These are phyloP conservation scores for Acropternis orthonyx DNA, from an alignment of 2,797 vertebrate species.

Conservation along the genomic window DNA sequence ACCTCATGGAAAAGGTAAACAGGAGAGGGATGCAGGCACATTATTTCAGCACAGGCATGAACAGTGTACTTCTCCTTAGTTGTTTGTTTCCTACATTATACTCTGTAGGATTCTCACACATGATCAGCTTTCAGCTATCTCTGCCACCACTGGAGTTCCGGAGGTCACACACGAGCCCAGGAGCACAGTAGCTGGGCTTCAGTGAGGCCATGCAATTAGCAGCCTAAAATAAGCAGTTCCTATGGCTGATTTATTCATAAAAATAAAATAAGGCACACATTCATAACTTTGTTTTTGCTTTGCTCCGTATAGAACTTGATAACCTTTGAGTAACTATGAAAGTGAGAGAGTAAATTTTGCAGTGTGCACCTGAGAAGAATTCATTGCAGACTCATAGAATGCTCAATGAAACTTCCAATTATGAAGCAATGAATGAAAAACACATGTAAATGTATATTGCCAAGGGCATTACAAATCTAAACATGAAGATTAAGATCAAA, in stretches of 20 bases:
- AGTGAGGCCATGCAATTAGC: neutral
- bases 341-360: neutral
- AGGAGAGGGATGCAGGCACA: neutral
- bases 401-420: constrained; percentile 36
- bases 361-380: neutral
- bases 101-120: neutral
- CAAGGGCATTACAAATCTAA: constrained; percentile 13
- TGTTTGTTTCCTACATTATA: neutral
- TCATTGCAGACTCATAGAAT: neutral
- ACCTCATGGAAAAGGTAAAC: neutral
- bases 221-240: neutral
- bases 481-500: constrained; percentile 28
- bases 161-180: neutral
- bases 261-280: neutral
- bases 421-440: constrained; percentile 41
- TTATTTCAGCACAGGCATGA: neutral
- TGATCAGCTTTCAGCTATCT: neutral
- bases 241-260: neutral
- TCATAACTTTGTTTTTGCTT: neutral
- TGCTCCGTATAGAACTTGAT: neutral
- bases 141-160: neutral
- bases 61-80: neutral
- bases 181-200: neutral
- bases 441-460: neutral
- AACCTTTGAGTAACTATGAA: neutral